A percentile compares a stretch with the other conserved stretches of the same genome.
Evolutionary conservation across 1,140 invertebrate genomes (phyloP).

Genomic region (Drosophila ercepeae): DNA sequence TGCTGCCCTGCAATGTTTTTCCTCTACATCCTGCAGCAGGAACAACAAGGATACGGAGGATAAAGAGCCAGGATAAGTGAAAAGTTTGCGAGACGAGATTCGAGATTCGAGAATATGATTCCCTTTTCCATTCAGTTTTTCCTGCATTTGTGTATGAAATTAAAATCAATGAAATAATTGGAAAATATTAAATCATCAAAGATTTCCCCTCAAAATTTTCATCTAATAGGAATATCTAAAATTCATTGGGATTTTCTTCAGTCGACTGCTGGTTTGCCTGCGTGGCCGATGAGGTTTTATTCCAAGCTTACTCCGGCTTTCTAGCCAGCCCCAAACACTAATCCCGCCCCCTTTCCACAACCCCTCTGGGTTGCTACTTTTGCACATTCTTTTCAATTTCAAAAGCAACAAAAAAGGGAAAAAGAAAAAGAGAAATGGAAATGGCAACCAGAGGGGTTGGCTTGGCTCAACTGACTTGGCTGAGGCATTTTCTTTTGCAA

Average conservation of each 20-base stretch:
- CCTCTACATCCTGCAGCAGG: slow-evolving; percentile 16
- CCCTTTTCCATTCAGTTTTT: too few relatives aligned
- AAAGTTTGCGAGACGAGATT: background rate
- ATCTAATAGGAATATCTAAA: background rate
- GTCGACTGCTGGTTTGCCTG: slow-evolving; percentile 14
- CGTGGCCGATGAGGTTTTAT: slow-evolving; percentile 77
- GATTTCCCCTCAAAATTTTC: background rate
- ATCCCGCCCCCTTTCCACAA: slow-evolving; percentile 10
- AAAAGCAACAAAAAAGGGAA: slow-evolving; percentile 20
- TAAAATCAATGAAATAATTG: background rate
- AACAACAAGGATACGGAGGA: background rate
- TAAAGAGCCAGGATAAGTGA: background rate
- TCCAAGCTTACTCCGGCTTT: slow-evolving; percentile 78
- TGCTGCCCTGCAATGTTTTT: slow-evolving; percentile 49
- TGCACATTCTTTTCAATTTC: slow-evolving; percentile 82
- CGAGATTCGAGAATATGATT: too few relatives aligned
- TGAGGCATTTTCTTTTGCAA: slow-evolving; percentile 80
- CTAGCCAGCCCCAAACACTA: slow-evolving; percentile 51
- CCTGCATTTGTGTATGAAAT: too few relatives aligned
- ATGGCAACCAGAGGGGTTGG: slow-evolving; percentile 33
- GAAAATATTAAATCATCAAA: background rate
- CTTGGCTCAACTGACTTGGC: slow-evolving; percentile 64
- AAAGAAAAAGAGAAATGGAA: slow-evolving; percentile 11
- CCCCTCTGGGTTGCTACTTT: slow-evolving; percentile 68
- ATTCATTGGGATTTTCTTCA: slow-evolving; percentile 7